Conservation (phyloP, 2,888 invertebrate species). For the Nomada ferruginata region DNA sequence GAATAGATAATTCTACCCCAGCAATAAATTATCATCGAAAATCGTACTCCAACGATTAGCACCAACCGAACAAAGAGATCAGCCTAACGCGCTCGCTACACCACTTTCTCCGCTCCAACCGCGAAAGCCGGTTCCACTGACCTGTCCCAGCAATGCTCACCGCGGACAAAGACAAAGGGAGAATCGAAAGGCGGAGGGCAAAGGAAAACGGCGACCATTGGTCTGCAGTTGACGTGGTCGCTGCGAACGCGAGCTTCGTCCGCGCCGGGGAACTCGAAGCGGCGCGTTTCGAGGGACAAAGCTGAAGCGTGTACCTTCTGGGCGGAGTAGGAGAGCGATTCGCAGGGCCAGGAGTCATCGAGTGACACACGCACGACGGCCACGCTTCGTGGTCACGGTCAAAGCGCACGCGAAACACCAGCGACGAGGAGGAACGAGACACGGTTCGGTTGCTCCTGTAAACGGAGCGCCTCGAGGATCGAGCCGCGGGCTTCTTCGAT, state of each 20-base stretch:
- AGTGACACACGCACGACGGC: slow-evolving; percentile 84
- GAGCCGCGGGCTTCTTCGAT: slow-evolving; percentile 65
- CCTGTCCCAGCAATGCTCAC: slow-evolving; percentile 31
- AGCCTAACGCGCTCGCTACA: background rate
- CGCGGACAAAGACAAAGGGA: slow-evolving; percentile 31
- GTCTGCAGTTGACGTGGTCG: slow-evolving; percentile 50
- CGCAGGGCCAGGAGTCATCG: slow-evolving; percentile 79
- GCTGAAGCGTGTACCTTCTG: slow-evolving; percentile 79
- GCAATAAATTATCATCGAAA: no score
- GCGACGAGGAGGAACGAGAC: slow-evolving; percentile 70
- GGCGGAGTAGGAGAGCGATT: slow-evolving; percentile 80
- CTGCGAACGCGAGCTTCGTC: slow-evolving; percentile 44
- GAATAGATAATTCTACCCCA: no score
- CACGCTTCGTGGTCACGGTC: slow-evolving; percentile 83
- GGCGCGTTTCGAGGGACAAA: slow-evolving; percentile 23
- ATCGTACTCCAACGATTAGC: background rate
- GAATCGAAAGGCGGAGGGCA: slow-evolving; percentile 2
- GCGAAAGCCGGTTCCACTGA: slow-evolving; percentile 44
- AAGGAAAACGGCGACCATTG: slow-evolving; percentile 7
- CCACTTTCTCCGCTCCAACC: background rate
- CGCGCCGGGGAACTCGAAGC: slow-evolving; percentile 38
- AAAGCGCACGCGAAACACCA: slow-evolving; percentile 78
- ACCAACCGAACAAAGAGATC: slow-evolving; percentile 1
- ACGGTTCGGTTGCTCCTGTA: slow-evolving; percentile 79
- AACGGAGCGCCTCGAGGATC: slow-evolving; percentile 68